A percentile compares a stretch with the other conserved stretches of the same genome.
Conservation (phyloP, 2,888 invertebrate genomes). For the Apodemia mormo region DNA sequence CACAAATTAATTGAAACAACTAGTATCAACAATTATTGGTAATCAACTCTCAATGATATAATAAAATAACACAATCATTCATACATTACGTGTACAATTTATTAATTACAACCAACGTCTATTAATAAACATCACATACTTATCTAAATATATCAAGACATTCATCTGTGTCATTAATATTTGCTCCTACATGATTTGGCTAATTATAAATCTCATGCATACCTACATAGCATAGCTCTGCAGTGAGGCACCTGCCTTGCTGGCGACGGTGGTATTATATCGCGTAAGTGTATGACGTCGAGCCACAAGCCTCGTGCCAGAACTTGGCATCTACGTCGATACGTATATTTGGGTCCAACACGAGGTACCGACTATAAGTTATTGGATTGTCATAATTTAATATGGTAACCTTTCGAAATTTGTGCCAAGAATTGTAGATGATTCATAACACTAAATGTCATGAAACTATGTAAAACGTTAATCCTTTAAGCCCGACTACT, state of each 20-base stretch:
- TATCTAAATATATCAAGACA: slow-evolving; percentile 7
- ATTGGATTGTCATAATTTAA: slow-evolving; percentile 79
- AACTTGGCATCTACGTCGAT: slow-evolving; percentile 69
- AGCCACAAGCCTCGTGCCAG: slow-evolving; percentile 42
- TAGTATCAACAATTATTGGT: not conserved
- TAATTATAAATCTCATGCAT: slow-evolving; percentile 2
- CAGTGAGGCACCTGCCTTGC: slow-evolving; percentile 27
- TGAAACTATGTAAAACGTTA: too few relatives aligned
- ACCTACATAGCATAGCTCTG: slow-evolving; percentile 20
- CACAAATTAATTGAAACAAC: not conserved
- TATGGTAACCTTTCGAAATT: slow-evolving; percentile 62
- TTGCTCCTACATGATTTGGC: slow-evolving; percentile 10
- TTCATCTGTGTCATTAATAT: not conserved
- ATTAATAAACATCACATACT: slow-evolving; percentile 12
- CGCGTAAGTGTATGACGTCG: slow-evolving; percentile 40
- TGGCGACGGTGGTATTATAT: slow-evolving; percentile 32
- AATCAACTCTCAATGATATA: not conserved
- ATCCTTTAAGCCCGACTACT: too few relatives aligned
- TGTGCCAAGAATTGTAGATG: slow-evolving; percentile 49
- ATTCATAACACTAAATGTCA: slow-evolving; percentile 3
- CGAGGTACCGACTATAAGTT: slow-evolving; percentile 68
- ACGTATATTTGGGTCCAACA: slow-evolving; percentile 70
- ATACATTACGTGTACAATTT: not conserved
- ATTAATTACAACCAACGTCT: slow-evolving; percentile 4
- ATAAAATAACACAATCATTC: slow-evolving; percentile 7